These are phyloP conservation scores for Siniperca knerii DNA, from an alignment of 2,113 vertebrate genomes.

Conservation along the genomic window DNA sequence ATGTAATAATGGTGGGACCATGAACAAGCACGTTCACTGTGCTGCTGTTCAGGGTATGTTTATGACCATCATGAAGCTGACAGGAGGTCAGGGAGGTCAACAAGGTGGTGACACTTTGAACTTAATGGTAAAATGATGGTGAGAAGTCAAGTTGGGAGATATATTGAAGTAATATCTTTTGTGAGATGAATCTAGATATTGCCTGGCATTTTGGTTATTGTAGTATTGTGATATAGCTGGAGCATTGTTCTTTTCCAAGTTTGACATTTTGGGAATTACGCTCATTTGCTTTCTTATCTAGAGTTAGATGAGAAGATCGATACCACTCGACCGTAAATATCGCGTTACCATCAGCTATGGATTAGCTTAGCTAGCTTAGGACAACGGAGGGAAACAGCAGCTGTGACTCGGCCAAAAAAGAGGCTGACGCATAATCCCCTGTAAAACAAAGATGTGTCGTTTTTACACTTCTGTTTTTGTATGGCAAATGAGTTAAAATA, in stretches of 20 bases:
- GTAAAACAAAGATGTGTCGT: background rate
- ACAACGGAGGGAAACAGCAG: no score
- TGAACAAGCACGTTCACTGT: background rate
- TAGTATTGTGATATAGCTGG: background rate
- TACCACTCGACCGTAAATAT: no score
- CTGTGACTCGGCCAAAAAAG: background rate
- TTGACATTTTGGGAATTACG: background rate
- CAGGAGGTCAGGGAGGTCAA: background rate
- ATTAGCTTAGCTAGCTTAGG: background rate
- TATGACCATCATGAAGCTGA: constrained; percentile 6
- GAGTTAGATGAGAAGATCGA: background rate
- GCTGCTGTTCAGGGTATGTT: background rate
- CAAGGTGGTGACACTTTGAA: background rate
- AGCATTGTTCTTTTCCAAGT: background rate
- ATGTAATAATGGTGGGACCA: background rate
- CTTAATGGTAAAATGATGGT: background rate
- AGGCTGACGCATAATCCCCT: background rate
- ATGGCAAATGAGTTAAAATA: no score
- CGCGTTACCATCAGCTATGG: no score
- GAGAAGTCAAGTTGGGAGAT: background rate
- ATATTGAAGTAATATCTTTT: background rate
- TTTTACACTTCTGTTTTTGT: background rate
- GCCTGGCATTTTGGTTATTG: background rate
- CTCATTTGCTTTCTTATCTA: background rate
- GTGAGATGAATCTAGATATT: no score